Conservation (phyloP, 2,888 invertebrate species). For the Nineta flava region DNA sequence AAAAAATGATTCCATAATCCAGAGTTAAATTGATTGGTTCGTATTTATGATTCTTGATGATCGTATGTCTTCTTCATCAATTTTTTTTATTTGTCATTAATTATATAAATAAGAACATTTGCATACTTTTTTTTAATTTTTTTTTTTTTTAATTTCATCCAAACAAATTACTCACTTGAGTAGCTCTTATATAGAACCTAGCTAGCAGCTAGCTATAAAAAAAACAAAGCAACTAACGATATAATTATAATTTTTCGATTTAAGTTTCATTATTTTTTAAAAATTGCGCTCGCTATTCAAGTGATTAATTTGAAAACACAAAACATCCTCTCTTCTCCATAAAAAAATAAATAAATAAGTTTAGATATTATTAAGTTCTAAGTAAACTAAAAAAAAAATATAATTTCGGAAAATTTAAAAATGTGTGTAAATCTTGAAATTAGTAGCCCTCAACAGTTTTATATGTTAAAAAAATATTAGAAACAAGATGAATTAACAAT, state of each 20-base stretch:
- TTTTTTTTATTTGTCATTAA: too few species aligned
- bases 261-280: neutral
- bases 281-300: neutral
- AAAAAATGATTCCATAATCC: too few species aligned
- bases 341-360: slow-evolving; percentile 7
- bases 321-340: neutral
- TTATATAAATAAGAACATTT: too few species aligned
- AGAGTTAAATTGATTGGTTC: too few species aligned
- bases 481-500: slow-evolving; percentile 9
- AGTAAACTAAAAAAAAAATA: slow-evolving; percentile 7
- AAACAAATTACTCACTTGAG: neutral
- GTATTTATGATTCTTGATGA: too few species aligned
- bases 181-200: neutral
- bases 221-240: too few species aligned
- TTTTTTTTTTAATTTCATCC: neutral
- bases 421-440: slow-evolving; percentile 9
- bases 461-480: slow-evolving; percentile 9
- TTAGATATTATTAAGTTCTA: slow-evolving; percentile 8
- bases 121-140: too few species aligned
- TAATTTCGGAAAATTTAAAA: slow-evolving; percentile 8
- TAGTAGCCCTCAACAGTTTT: slow-evolving; percentile 8
- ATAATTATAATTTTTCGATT: too few species aligned
- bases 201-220: too few species aligned
- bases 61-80: too few species aligned
- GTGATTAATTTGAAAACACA: neutral